A percentile compares a stretch with the other conserved stretches of the same genome.
These are phyloP conservation scores for Melanostigma gelatinosum DNA, from an alignment of 2,113 vertebrate species.

Conservation along the genomic window DNA sequence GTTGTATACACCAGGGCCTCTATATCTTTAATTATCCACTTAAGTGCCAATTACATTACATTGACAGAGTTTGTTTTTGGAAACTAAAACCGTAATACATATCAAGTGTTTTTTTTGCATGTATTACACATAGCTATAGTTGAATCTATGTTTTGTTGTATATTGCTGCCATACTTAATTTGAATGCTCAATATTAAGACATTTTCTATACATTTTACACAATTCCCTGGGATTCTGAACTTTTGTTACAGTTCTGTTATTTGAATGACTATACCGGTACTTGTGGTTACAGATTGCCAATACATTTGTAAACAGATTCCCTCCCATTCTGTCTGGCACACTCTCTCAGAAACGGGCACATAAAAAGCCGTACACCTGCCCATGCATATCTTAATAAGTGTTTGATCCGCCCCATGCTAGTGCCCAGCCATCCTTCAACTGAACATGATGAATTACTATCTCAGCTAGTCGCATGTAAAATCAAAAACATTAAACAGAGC, in stretches of 20 bases:
- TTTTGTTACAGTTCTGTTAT: background rate
- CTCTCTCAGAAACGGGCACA: background rate
- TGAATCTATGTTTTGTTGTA: background rate
- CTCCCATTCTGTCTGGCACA: constrained; percentile 16
- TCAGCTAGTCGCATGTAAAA: constrained; percentile 55
- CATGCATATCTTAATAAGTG: constrained; percentile 53
- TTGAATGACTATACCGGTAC: background rate
- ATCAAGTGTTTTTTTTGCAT: background rate
- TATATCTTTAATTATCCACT: background rate
- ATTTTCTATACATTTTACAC: background rate
- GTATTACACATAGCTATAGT: background rate
- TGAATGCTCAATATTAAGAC: background rate
- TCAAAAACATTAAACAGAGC: constrained; percentile 34
- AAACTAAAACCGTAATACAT: background rate
- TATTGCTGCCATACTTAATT: background rate
- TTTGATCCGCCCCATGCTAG: constrained; percentile 37
- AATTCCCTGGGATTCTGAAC: background rate
- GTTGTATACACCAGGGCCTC: background rate
- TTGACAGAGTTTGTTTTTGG: background rate
- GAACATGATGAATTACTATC: constrained; percentile 39
- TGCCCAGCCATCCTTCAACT: constrained; percentile 45
- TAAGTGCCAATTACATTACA: background rate
- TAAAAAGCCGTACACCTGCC: constrained; percentile 27
- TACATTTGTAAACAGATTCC: constrained; percentile 26
- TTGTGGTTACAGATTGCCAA: constrained; percentile 3